Conservation (phyloP, 1,140 invertebrate genomes). For the Pentalonia nigronervosa region DNA sequence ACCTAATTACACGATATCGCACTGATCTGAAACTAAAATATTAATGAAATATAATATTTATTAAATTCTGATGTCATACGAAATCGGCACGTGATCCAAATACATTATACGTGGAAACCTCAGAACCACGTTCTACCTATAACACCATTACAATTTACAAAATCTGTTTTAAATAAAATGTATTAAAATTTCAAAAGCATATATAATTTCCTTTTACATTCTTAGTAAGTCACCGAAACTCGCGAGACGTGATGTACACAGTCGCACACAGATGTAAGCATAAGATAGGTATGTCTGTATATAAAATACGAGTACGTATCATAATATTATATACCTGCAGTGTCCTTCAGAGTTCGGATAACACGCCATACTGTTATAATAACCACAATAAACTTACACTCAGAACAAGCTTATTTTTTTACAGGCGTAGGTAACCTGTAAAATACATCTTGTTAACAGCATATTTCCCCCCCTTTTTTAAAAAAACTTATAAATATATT, state of each 20-base stretch:
- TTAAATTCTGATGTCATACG: not conserved
- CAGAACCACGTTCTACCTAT: not conserved
- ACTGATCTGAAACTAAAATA: not conserved
- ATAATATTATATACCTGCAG: not conserved
- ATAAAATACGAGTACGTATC: no score
- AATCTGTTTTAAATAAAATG: not conserved
- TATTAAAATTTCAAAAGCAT: not conserved
- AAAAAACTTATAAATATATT: no score
- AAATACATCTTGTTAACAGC: not conserved
- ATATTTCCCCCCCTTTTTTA: not conserved
- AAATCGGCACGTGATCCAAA: not conserved
- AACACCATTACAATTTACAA: not conserved
- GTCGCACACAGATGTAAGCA: not conserved
- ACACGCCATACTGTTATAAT: not conserved
- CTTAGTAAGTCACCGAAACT: not conserved
- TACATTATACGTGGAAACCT: not conserved
- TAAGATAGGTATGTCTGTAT: not conserved
- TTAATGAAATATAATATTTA: constrained; percentile 11
- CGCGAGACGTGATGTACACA: not conserved
- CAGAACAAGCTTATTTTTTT: not conserved
- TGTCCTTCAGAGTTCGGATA: not conserved
- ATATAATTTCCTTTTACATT: not conserved
- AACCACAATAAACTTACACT: constrained; percentile 11
- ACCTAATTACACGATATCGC: not conserved
- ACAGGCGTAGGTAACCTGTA: not conserved